Percentiles rank a stretch among this genome's conserved stretches.
Conservation (phyloP, 2,888 invertebrate species). For the Drosophila lutescens region DNA sequence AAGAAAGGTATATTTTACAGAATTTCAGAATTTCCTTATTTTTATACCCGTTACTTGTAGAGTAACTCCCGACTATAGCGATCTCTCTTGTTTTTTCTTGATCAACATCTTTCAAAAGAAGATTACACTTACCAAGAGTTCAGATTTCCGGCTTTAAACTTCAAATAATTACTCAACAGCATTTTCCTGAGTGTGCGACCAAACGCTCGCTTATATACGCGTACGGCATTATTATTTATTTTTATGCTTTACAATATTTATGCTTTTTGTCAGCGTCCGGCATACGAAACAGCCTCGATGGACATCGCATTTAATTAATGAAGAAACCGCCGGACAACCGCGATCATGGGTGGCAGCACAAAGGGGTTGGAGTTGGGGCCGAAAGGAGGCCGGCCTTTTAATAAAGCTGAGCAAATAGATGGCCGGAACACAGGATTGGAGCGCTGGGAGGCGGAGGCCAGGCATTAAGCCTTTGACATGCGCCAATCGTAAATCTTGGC, state of each 20-base stretch:
- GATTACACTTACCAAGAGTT: no score
- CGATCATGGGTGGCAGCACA: constrained; percentile 16
- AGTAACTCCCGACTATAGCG: no score
- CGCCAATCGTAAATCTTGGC: constrained; percentile 81
- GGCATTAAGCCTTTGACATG: constrained; percentile 81
- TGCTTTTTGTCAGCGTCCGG: constrained; percentile 68
- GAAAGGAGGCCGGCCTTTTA: constrained; percentile 44
- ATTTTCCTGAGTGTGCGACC: constrained; percentile 8
- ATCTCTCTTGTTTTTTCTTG: no score
- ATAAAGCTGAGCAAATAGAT: constrained; percentile 71
- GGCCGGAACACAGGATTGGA: constrained; percentile 43
- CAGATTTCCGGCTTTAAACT: no score
- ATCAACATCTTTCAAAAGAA: no score
- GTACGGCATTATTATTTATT: constrained; percentile 64
- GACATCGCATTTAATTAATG: constrained; percentile 73
- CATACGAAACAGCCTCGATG: constrained; percentile 61
- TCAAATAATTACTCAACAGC: background rate
- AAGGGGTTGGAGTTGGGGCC: background rate
- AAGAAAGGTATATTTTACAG: no score
- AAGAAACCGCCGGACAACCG: constrained; percentile 59
- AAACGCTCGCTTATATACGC: constrained; percentile 8
- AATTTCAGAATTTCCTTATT: no score
- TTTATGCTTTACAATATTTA: constrained; percentile 76
- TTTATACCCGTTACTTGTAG: no score
- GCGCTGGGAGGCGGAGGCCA: constrained; percentile 16